Evolutionary conservation across 1,140 invertebrate species (phyloP), one percentile per base, ranked within the genome.

Genomic region (Neodiprion fabricii): DNA sequence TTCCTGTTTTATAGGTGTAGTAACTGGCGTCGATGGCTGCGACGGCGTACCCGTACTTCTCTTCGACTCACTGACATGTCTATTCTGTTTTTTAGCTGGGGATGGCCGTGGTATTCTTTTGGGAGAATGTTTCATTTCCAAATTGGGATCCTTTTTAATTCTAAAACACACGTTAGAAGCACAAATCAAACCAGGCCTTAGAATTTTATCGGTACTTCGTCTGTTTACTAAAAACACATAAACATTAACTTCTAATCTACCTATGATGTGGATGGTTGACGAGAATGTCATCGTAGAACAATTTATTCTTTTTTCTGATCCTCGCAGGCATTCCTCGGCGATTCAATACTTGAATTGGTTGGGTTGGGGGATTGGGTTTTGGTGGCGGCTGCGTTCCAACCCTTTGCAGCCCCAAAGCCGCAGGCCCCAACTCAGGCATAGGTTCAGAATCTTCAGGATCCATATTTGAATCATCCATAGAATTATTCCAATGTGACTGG

Each of bases 221-320:
- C 48, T 69, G 50, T 71, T 23, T 72, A 75, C 75, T 72, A 72
- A 75, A 69, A 73, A 74, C 77, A 47, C 10, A 61, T 70, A 11
- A 73, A 70, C 71, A 76, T 72, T 78, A 76, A 75, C 75, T 76
- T 68, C 17, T 72, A 23, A 74, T 67, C 77, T 83, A 89, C 85
- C 87, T 85, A 65, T 88, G 91, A 79, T 94, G 94, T 74, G 91
- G 92, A 81, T 93, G 93, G 86, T 95, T 97, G 61, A 97, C 94
- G 82, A 97, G 92, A 83, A 97, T 95, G 88, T 98, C 96, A 89
- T 97, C 96, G 88, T 94, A 97, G 86, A 97, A 97, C 68, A 97
- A 89, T 81, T 92, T 92, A 86, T 98, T 98, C 82, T 96, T 96
- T 86, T 97, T 98, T 71, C 96, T 90, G 73, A 97, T 96, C 76